phyloP scores from a whole-genome alignment of 2,797 vertebrate species.

The Oreortyx pictus region DNA sequence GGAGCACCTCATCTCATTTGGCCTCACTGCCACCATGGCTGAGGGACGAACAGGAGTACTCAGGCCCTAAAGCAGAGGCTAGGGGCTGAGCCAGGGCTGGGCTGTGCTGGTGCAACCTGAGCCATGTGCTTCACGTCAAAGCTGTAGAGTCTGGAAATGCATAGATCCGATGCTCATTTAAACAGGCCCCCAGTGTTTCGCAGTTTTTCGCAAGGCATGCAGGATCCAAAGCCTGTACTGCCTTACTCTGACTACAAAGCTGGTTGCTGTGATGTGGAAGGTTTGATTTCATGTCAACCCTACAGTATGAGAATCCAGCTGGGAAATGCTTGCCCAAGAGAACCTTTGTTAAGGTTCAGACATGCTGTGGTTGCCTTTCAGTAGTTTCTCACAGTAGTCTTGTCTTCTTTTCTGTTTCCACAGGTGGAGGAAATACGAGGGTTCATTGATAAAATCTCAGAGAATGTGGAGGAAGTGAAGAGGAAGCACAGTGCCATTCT shows the following conservation, averaged over 20 bases:
- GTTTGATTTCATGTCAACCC: background rate
- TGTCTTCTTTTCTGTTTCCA: background rate
- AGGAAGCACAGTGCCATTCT: slow-evolving; percentile 96
- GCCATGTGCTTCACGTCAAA: background rate
- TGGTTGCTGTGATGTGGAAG: background rate
- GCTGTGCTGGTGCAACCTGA: background rate
- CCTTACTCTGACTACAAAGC: background rate
- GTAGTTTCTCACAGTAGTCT: background rate
- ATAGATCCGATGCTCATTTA: background rate
- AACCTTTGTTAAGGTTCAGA: background rate
- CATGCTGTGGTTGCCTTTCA: background rate
- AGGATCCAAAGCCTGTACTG: background rate
- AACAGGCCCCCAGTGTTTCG: background rate
- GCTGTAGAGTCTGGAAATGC: background rate
- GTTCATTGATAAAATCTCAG: slow-evolving; percentile 92
- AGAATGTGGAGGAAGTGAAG: slow-evolving; percentile 97
- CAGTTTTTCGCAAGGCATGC: background rate
- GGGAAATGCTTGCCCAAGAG: background rate
- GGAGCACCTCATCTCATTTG: background rate
- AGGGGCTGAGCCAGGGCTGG: background rate
- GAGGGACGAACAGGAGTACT: background rate
- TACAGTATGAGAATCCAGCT: background rate
- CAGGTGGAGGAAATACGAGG: slow-evolving; percentile 96
- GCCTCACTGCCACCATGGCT: background rate
- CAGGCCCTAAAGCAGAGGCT: background rate